Percentiles rank a stretch among this genome's conserved stretches.
phyloP scores from a whole-genome alignment of 2,113 vertebrate genomes.

The Zeus faber region DNA sequence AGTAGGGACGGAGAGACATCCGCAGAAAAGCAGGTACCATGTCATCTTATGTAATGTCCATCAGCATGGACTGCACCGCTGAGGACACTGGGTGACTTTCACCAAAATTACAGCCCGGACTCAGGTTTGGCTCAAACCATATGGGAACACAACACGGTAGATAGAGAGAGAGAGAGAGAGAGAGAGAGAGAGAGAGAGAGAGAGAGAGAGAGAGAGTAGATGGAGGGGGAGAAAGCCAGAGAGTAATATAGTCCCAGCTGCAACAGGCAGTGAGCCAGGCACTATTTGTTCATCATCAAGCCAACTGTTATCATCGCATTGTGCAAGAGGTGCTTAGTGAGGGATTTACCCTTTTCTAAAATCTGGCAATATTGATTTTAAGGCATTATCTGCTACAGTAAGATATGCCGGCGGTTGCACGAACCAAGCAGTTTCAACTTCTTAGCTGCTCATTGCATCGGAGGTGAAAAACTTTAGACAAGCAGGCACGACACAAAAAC shows the following conservation, averaged over 20 bases:
- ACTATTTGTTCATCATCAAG: not conserved
- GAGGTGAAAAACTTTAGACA: no score
- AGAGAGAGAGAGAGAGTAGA: not conserved
- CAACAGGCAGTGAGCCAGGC: not conserved
- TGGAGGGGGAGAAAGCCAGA: not conserved
- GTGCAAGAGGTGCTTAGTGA: not conserved
- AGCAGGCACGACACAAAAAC: no score
- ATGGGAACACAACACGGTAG: not conserved
- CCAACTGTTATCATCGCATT: not conserved
- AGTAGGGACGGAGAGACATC: slow-evolving; percentile 32
- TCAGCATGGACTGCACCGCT: no score
- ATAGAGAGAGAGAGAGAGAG: not conserved
- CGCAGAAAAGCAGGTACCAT: slow-evolving; percentile 41
- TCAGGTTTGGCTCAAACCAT: slow-evolving; percentile 27
- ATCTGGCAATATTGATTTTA: no score
- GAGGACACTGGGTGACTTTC: slow-evolving; percentile 9
- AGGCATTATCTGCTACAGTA: no score
- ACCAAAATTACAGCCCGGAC: slow-evolving; percentile 31
- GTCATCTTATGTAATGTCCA: slow-evolving; percentile 45
- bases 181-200: not conserved
- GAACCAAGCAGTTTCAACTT: no score
- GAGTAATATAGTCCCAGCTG: not conserved
- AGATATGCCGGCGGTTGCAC: no score
- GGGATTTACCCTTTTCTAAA: no score
- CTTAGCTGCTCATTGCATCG: no score